These are phyloP conservation scores for Emys orbicularis DNA, from an alignment of 2,797 vertebrate genomes.

Conservation along the genomic window DNA sequence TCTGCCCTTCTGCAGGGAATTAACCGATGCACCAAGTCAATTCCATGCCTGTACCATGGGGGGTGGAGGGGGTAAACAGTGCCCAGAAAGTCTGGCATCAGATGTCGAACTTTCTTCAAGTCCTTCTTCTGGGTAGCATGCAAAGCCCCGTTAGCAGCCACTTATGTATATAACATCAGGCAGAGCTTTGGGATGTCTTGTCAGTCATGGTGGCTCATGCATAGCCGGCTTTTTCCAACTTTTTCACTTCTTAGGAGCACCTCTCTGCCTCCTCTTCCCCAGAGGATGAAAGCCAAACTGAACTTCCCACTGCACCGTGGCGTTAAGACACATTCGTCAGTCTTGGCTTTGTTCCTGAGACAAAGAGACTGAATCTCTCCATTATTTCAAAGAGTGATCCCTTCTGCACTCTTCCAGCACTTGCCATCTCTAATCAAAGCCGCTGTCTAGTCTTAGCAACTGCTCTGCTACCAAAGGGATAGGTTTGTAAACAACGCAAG, in stretches of 20 bases:
- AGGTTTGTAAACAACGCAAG: neutral
- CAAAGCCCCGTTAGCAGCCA: slow-evolving; percentile 10
- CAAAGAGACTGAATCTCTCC: neutral
- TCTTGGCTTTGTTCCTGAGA: neutral
- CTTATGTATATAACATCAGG: neutral
- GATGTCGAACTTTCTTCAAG: neutral
- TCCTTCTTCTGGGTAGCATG: neutral
- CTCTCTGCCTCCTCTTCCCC: neutral
- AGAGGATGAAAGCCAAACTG: slow-evolving; percentile 16
- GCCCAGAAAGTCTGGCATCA: neutral
- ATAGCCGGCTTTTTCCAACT: neutral
- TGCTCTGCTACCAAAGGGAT: neutral
- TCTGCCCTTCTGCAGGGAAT: neutral
- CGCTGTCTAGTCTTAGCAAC: neutral
- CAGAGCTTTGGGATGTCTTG: slow-evolving; percentile 5
- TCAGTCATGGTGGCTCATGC: neutral
- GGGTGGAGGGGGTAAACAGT: neutral
- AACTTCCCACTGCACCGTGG: fast-evolving
- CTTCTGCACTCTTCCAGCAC: neutral
- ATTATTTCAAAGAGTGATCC: slow-evolving; percentile 2
- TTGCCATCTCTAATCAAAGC: neutral
- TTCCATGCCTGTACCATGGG: fast-evolving
- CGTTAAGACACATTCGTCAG: neutral
- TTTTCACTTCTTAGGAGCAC: neutral
- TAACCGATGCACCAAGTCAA: neutral